Conservation (phyloP, 2,797 vertebrate species). For the Notamacropus eugenii region DNA sequence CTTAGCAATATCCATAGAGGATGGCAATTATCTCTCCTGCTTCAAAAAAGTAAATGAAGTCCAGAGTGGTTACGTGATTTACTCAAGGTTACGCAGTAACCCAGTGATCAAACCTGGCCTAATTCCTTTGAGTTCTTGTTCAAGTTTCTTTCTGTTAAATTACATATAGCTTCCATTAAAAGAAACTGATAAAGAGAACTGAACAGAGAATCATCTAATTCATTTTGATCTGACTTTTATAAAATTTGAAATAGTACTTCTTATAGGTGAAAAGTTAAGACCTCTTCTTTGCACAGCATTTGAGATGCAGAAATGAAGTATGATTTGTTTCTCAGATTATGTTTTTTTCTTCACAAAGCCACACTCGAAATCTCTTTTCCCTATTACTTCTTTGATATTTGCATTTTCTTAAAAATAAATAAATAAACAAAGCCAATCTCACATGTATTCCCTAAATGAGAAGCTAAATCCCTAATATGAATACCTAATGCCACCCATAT, state of each 20-base stretch:
- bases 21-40: background rate
- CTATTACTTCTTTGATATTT: conserved; percentile 57
- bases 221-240: background rate
- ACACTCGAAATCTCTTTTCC: background rate
- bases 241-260: conserved; percentile 29
- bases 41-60: too few relatives aligned
- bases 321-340: background rate
- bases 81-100: background rate
- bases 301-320: conserved; percentile 7
- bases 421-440: background rate
- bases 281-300: background rate
- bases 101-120: background rate
- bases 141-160: background rate
- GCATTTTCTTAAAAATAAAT: conserved; percentile 71
- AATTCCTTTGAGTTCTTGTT: background rate
- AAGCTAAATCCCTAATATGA: conserved; percentile 58
- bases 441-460: conserved; percentile 54
- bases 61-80: accelerated
- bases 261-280: conserved; percentile 1
- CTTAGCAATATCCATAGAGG: background rate
- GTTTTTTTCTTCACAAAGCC: conserved; percentile 31
- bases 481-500: conserved; percentile 27
- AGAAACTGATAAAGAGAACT: background rate
- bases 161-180: background rate
- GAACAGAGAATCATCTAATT: background rate